Evolutionary conservation across 2,113 vertebrate species (phyloP), one percentile per base, ranked within the genome.

Genomic region (Semnornis frantzii): DNA sequence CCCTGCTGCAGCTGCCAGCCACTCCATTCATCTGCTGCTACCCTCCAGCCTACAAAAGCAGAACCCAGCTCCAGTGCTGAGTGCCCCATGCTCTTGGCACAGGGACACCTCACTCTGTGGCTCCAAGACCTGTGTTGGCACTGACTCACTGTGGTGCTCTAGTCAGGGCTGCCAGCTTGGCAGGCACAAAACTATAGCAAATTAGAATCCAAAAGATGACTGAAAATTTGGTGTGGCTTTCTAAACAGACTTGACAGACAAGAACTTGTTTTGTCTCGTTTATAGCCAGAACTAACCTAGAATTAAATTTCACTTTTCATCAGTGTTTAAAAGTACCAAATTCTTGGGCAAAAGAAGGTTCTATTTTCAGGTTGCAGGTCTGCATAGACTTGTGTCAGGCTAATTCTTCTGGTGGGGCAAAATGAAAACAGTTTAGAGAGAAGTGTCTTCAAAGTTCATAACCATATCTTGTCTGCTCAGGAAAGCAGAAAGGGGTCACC

Each of bases 81-180:
- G 44, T 11, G 50, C 23, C 28, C 27, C 1, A 24, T 6, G 30
- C 37, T 9, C 42, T 21, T 42, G 30, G 65, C 27, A 64, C 16
- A 20, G 4, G 20, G 5, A 77, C 28, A 30, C 10, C 27, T 57
- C 20, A 33, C 62, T 37, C 31, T n/a, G 10, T 0, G 6, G n/a
- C 55, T 25, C 5, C 0, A 1, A 48, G 44, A 23, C 0, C 0
- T 2, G 37, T 18, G 34, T 66, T 65, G 59, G 39, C 64, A 58
- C 11, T 11, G 20, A 6, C 46, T 48, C 11, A 15, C 39, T 2
- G 2, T 15, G 50, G 46, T 60, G 37, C 50, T 52, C 44, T n/a
- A 59, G 34, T 13, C 66, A 50, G 2, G 6, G 33, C 55, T 28
- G 57, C 12, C 31, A 66, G 48, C 27, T 84, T 50, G 16, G 28